phyloP scores from a whole-genome alignment of 2,113 vertebrate genomes.

The Sphyrna mokarran region DNA sequence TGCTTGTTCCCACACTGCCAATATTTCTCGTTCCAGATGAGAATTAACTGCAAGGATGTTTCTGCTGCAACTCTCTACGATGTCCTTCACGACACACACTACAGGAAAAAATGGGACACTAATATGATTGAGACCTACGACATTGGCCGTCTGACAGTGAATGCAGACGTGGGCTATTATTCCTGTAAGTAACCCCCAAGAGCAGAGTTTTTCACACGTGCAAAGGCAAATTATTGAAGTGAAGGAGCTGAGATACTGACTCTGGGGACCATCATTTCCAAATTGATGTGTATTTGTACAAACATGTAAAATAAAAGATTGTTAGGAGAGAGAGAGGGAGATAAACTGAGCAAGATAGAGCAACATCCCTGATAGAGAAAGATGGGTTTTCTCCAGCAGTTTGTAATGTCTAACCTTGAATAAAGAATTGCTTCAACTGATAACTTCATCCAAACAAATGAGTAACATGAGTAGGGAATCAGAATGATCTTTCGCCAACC shows the following conservation, averaged over 20 bases:
- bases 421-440: background rate
- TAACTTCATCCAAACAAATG: background rate
- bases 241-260: background rate
- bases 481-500: no score
- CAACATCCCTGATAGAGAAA: background rate
- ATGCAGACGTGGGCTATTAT: slow-evolving; percentile 82
- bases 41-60: slow-evolving; percentile 76
- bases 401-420: background rate
- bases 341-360: background rate
- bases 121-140: slow-evolving; percentile 86
- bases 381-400: background rate
- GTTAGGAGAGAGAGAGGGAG: background rate
- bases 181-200: slow-evolving; percentile 63
- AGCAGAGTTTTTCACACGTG: background rate
- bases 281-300: background rate
- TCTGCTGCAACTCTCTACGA: slow-evolving; percentile 72
- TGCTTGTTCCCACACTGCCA: background rate
- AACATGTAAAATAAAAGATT: background rate
- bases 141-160: slow-evolving; percentile 74
- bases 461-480: background rate
- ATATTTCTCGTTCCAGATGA: slow-evolving; percentile 58
- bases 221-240: background rate
- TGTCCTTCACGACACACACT: slow-evolving; percentile 76
- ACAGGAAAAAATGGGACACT: slow-evolving; percentile 80
- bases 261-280: background rate